A percentile compares a stretch with the other conserved stretches of the same genome.
Evolutionary conservation across 2,113 vertebrate genomes (phyloP).

Genomic region (Festucalex cinctus): DNA sequence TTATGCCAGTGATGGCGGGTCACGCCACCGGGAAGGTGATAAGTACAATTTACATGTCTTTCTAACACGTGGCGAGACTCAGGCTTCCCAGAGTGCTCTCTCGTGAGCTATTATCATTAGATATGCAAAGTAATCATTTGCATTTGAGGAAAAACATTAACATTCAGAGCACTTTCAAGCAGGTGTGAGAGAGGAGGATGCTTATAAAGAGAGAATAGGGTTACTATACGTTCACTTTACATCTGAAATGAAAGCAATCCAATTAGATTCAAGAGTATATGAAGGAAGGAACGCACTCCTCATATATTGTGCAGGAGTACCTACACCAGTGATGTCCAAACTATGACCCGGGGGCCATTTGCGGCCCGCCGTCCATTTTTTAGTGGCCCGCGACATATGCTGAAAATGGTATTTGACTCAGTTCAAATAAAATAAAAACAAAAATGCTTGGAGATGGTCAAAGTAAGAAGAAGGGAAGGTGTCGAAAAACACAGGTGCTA

Average conservation of each 20-base stretch:
- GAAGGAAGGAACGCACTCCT: too few species aligned
- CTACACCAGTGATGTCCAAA: too few species aligned
- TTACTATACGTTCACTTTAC: constrained; percentile 14
- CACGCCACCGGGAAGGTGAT: constrained; percentile 51
- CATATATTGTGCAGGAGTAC: too few species aligned
- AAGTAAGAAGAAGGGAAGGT: too few species aligned
- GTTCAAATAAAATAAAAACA: too few species aligned
- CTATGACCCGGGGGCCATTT: too few species aligned
- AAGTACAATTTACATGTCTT: constrained; percentile 63
- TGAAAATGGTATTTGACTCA: too few species aligned
- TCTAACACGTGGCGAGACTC: constrained; percentile 47
- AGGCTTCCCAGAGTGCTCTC: constrained; percentile 37
- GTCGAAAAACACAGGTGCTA: too few species aligned
- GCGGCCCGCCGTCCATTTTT: too few species aligned
- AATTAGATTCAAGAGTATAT: neutral
- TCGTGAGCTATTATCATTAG: constrained; percentile 59
- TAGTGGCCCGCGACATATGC: too few species aligned
- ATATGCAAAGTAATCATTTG: constrained; percentile 61
- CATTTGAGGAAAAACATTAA: constrained; percentile 60
- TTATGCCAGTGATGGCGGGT: constrained; percentile 59
- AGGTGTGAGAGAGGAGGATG: constrained; percentile 47
- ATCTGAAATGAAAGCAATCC: constrained; percentile 24
- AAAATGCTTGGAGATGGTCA: too few species aligned
- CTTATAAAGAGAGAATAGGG: neutral
- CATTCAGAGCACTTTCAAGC: constrained; percentile 59